Conservation (phyloP, 2,113 vertebrate species). For the Myanophis thanlyinensis region DNA sequence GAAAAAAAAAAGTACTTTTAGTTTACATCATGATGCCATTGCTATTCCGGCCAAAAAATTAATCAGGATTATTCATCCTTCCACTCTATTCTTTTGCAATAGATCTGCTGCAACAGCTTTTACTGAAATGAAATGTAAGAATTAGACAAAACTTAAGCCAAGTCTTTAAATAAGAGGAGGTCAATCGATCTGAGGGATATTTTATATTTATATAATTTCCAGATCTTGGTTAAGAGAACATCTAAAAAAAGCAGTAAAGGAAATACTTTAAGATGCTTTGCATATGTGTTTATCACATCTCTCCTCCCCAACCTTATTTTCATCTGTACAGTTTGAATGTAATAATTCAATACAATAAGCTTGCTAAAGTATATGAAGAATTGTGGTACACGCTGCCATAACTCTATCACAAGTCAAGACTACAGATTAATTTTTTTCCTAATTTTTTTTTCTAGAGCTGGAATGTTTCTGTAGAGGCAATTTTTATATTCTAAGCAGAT, state of each 20-base stretch:
- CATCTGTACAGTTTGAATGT: not conserved
- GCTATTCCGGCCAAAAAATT: not conserved
- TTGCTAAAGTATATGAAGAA: not conserved
- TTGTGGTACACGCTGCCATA: not conserved
- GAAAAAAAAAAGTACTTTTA: not conserved
- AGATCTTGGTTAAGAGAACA: not conserved
- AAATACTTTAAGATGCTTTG: not conserved
- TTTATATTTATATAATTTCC: not conserved
- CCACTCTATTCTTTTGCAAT: not conserved
- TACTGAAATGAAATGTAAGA: not conserved
- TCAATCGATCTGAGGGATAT: not conserved
- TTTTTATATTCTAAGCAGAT: not conserved
- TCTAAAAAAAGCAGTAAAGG: not conserved
- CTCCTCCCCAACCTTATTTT: not conserved
- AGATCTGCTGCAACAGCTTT: not conserved
- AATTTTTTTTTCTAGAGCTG: not conserved
- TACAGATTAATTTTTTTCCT: not conserved
- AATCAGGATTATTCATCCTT: not conserved
- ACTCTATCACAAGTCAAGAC: not conserved
- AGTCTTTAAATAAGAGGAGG: not conserved
- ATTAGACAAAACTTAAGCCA: not conserved
- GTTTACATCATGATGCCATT: not conserved
- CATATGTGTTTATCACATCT: not conserved
- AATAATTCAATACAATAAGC: not conserved
- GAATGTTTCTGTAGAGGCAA: not conserved